Percentiles rank a stretch among this genome's conserved stretches.
Conservation (phyloP, 2,888 invertebrate genomes). For the Tenthredo mesomela region DNA sequence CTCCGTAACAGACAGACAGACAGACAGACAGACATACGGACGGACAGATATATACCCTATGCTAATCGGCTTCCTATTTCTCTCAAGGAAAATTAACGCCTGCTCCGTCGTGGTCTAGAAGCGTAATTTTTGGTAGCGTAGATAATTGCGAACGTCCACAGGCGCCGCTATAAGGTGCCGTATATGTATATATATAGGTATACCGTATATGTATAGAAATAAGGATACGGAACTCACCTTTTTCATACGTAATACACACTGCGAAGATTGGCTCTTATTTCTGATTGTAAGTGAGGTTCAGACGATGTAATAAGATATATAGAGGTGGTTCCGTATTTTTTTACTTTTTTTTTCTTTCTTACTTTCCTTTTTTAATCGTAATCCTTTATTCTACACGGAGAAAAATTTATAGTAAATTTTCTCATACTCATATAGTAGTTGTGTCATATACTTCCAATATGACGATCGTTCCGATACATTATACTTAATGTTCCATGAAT, state of each 20-base stretch:
- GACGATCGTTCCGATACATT: too few relatives aligned
- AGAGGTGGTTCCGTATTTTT: not conserved
- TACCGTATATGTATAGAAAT: not conserved
- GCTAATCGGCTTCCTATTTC: conserved; percentile 70
- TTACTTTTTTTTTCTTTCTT: too few relatives aligned
- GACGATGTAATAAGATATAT: not conserved
- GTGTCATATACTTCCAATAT: too few relatives aligned
- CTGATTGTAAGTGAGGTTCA: not conserved
- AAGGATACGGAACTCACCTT: not conserved
- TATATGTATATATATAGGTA: not conserved
- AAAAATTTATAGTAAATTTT: too few relatives aligned
- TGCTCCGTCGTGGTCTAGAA: conserved; percentile 46
- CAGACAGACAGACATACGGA: conserved; percentile 2
- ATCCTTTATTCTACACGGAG: not conserved
- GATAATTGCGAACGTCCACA: conserved; percentile 56
- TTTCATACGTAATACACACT: not conserved
- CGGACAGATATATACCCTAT: conserved; percentile 57
- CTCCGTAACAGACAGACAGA: conserved; percentile 38
- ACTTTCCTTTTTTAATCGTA: not conserved
- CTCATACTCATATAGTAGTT: too few relatives aligned
- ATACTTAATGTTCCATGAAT: too few relatives aligned
- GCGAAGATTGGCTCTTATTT: not conserved
- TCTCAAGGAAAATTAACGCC: conserved; percentile 60
- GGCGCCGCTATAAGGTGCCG: not conserved
- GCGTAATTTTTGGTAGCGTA: conserved; percentile 54